phyloP scores from a whole-genome alignment of 2,113 vertebrate species.

The Centropus bengalensis region DNA sequence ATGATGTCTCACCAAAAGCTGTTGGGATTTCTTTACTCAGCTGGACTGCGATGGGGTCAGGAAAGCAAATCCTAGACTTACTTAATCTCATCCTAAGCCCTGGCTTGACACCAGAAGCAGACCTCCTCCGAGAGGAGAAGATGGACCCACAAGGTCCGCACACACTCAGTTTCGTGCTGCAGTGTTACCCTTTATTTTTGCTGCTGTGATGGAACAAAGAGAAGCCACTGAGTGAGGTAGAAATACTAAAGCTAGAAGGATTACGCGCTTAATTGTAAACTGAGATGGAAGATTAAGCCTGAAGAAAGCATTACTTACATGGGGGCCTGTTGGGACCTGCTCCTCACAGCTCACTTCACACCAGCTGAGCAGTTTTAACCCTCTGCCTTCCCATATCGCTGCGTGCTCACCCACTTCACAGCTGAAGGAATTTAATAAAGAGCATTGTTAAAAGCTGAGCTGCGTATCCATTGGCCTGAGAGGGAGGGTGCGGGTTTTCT shows the following conservation, averaged over 20 bases:
- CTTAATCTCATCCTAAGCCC: background rate
- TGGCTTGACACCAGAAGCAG: accelerated
- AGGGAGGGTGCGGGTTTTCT: background rate
- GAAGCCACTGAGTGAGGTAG: background rate
- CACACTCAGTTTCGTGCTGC: background rate
- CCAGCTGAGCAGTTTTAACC: background rate
- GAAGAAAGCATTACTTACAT: background rate
- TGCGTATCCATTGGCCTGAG: background rate
- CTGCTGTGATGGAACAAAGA: background rate
- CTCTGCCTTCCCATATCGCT: background rate
- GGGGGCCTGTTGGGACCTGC: background rate
- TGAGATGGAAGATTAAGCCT: conserved; percentile 1
- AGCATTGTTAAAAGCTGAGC: background rate
- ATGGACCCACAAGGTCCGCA: background rate
- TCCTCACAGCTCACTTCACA: background rate
- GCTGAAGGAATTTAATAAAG: background rate
- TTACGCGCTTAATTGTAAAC: background rate
- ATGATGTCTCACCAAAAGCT: background rate
- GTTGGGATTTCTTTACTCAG: background rate
- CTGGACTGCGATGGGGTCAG: accelerated
- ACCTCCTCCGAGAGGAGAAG: background rate
- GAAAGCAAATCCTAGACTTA: background rate
- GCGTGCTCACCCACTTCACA: background rate
- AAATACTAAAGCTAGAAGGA: background rate
- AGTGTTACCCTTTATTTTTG: background rate